These are phyloP conservation scores for Chaetogeoica ovagalla DNA, from an alignment of 2,888 invertebrate species.

Conservation along the genomic window DNA sequence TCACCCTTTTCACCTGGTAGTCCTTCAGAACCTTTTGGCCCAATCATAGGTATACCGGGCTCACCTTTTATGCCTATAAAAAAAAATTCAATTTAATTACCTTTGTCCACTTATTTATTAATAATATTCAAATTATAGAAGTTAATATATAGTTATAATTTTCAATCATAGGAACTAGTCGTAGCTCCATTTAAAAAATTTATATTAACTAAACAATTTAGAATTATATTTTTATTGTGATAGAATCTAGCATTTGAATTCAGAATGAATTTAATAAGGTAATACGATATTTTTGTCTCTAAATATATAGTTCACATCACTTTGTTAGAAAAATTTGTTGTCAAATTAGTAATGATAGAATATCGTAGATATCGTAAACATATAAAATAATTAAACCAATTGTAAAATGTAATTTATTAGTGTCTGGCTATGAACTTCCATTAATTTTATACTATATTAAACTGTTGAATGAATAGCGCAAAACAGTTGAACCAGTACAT, in stretches of 20 bases:
- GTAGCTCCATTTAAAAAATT: not conserved
- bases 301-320: no score
- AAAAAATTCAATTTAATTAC: not conserved
- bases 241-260: not conserved
- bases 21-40: slow-evolving; percentile 66
- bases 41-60: slow-evolving; percentile 70
- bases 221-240: not conserved
- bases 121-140: not conserved
- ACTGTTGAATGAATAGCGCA: no score
- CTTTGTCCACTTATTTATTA: not conserved
- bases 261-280: not conserved
- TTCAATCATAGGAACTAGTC: no score
- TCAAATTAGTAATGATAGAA: no score
- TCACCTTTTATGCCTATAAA: slow-evolving; percentile 70
- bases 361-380: no score
- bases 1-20: slow-evolving; percentile 69
- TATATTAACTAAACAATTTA: not conserved
- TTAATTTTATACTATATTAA: no score
- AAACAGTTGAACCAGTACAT: not conserved
- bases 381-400: no score
- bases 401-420: no score
- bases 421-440: no score
- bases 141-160: not conserved
- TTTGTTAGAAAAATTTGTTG: no score
- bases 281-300: not conserved